Conservation (phyloP, 2,113 vertebrate species). For the Meleagris gallopavo region DNA sequence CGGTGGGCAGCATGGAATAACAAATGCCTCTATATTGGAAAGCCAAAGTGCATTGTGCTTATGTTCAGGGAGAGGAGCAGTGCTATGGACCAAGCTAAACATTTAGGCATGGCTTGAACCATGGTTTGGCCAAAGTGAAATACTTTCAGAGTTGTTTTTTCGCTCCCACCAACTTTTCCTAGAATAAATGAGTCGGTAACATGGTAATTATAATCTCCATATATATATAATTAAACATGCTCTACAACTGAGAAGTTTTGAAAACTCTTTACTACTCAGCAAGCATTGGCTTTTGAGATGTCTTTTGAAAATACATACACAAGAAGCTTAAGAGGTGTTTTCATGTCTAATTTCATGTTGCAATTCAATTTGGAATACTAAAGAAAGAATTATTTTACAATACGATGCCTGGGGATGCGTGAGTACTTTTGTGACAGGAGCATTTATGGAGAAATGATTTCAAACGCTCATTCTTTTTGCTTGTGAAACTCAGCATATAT, state of each 20-base stretch:
- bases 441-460: neutral
- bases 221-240: neutral
- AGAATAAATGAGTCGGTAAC: neutral
- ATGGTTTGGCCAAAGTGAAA: neutral
- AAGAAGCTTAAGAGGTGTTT: neutral
- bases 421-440: neutral
- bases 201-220: conserved; percentile 4
- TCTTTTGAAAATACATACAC: neutral
- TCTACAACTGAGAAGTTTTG: neutral
- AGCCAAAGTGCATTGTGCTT: fast-evolving
- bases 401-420: neutral
- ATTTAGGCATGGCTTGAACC: neutral
- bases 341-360: neutral
- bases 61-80: neutral
- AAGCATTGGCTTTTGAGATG: neutral
- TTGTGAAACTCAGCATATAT: neutral
- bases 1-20: neutral
- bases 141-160: neutral
- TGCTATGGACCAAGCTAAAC: neutral
- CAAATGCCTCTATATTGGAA: neutral
- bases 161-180: neutral
- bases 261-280: neutral
- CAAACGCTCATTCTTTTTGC: neutral
- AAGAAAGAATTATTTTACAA: neutral
- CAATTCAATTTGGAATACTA: neutral